Evolutionary conservation across 2,888 invertebrate species (phyloP), one percentile per base, ranked within the genome.

Genomic region (Eupithecia exiguata): DNA sequence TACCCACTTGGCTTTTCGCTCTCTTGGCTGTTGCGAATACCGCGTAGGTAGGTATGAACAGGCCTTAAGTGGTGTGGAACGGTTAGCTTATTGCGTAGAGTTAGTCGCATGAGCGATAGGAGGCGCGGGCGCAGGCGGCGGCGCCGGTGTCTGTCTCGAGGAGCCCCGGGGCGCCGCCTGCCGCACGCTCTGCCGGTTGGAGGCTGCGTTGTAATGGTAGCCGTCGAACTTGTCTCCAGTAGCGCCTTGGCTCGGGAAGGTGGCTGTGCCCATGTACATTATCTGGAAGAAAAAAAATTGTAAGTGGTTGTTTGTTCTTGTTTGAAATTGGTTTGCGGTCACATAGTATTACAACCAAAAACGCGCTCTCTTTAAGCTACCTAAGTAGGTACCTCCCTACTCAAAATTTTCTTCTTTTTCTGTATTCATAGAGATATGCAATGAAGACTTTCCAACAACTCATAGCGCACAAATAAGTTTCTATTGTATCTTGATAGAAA

Each of bases 211-310:
- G 87, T 94, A 94, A 83, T 94, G 94, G 87, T 94, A 94, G 10
- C 94, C 94, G 71, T 93, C 94, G 82, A 92, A 93, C 80, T 93
- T 94, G 81, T 93, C 92, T 0, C 84, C 81, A 0, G 84, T 73
- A 0, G 83, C 74, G 1, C 84, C 81, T 21, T 87, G 81, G 0
- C 91, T 82, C 1, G 93, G 92, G 84, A 86, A 93, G 46, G 92
- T 92, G 2, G 93, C 93, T 18, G 92, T 92, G 46, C 94, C 94
- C 93, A 94, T 93, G 84, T 94, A 94, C 92, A 94, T 93, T 72
- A 94, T 87, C 94, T 94, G 80, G 18, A 76, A 75, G 21, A 16
- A 18, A 30, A 35, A 18, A 7, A 9, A 7, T 62, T 62, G 62
- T 35, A 35, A 35, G 14, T 4, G 58, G 53, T 21, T 5, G 9